Evolutionary conservation across 2,888 invertebrate species (phyloP), one percentile per base, ranked within the genome.

Genomic region (Drosophila cognata): DNA sequence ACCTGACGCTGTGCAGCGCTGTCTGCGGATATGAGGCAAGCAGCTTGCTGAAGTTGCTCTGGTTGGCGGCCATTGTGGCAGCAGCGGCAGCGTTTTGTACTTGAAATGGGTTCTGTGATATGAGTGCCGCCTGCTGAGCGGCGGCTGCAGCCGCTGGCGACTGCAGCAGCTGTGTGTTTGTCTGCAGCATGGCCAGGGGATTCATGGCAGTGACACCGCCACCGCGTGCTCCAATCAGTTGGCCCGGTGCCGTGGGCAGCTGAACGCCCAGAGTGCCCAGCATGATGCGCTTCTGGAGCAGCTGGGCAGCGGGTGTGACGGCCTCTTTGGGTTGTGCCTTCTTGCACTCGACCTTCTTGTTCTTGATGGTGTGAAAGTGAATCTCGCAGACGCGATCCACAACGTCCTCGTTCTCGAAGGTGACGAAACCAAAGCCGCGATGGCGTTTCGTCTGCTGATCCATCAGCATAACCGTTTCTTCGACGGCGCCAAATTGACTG

Each of bases 311-410:
- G 7, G 96, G 95, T 80, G 96, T 96, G 0, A 97, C 97, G 0
- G 97, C 96, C 91, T 98, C 97, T 92, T 97, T 97, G 31, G 98
- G 97, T 94, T 97, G 97, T 2, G 98, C 97, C 92, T 97, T 97
- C 94, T 98, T 98, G 93, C 97, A 98, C 93, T 98, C 97, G 36
- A 95, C 96, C 93, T 97, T 97, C 93, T 98, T 98, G 92, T 97
- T 97, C 94, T 98, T 98, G 89, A 98, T 97, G 68, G 97, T 97
- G 93, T 98, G 98, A 93, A 97, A 98, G 93, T 98, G 98, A 57
- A 98, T 97, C 91, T 98, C 97, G 94, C 97, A 97, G n/a, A 98
- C 97, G 79, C 97, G 95, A 92, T 98, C 98, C 25, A 98, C 98
- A 3, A 97, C 97, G 92, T 98, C 97, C 93, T 98, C 97, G 88